Base-by-base conservation (phyloP, 2,797 vertebrate genomes). In the Channa striata region DNA sequence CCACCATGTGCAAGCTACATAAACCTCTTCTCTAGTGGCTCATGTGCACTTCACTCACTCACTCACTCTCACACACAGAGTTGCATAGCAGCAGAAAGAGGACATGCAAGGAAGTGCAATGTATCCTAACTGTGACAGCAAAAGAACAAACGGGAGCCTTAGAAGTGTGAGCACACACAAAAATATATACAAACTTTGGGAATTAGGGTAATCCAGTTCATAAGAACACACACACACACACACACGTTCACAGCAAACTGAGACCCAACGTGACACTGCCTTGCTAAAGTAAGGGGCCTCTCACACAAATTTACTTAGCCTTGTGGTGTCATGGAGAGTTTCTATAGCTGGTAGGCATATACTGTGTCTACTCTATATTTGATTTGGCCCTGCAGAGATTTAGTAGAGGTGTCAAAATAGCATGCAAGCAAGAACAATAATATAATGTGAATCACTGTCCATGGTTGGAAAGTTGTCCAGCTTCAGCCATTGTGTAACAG, bases 201-300 rank as follows among this genome's bases (percentile, higher is more conserved):
- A 68, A 57, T 74, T 72, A n/a, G 66, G 80, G 71, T 77, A 77
- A 72, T 81, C 61, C 74, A 80, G 72, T 76, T 78, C 62, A 30
- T 54, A 78, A 72, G 61, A 59, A 71, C 61, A 61, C 67, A 74
- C 70, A 68, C 72, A 56, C 53, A 58, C 47, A 17, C 66, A 58
- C 11, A 43, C 39, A 19, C 51, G 77, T 82, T 90, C 71, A 68
- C 89, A 87, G 83, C 84, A 85, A 88, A 89, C 84, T 77, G 85
- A 75, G 77, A 89, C 85, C 63, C 30, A 42, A 61, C 1, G 68
- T 90, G 67, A 64, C 87, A 85, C 86, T 58, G 57, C 51, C 74
- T 54, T 78, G 87, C 72, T 69, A 87, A 91, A 89, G 59, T 87
- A 66, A 61, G 17, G 57, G 74, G 71, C 73, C 70, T 64, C 75